These are phyloP conservation scores for Drosophila longiperda DNA, from an alignment of 2,888 invertebrate genomes.

Conservation along the genomic window DNA sequence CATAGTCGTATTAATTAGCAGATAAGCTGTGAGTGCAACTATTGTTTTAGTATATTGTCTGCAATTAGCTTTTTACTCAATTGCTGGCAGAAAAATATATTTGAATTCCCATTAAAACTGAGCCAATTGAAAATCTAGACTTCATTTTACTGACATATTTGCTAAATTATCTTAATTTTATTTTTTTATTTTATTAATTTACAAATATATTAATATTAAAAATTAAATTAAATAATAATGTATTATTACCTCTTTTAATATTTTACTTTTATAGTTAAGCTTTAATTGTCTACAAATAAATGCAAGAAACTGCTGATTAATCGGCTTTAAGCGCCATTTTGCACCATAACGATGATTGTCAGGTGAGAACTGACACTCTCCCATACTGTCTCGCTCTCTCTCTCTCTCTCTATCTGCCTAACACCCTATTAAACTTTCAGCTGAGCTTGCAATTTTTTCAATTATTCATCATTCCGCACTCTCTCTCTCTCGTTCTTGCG, in stretches of 20 bases:
- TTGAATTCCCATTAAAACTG: background rate
- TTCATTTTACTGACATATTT: background rate
- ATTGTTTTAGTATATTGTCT: background rate
- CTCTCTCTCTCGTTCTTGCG: background rate
- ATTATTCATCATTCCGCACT: background rate
- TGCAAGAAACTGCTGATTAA: background rate
- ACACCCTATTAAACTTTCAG: background rate
- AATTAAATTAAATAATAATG: background rate
- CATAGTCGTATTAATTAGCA: background rate
- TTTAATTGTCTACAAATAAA: background rate
- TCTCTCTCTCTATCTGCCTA: background rate
- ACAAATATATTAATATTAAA: background rate
- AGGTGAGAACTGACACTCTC: constrained; percentile 8
- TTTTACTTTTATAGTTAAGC: background rate
- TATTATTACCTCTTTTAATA: background rate
- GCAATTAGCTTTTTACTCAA: background rate
- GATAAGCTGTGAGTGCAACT: background rate
- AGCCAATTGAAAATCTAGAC: background rate
- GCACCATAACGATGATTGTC: constrained; percentile 11
- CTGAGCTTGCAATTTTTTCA: constrained; percentile 27
- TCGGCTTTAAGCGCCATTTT: constrained; percentile 20
- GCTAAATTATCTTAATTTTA: background rate
- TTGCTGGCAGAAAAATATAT: background rate
- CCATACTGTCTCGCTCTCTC: background rate
- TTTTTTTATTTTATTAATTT: background rate